Evolutionary conservation across 2,888 invertebrate species (phyloP).

Genomic region (Agapetus fuscipes): DNA sequence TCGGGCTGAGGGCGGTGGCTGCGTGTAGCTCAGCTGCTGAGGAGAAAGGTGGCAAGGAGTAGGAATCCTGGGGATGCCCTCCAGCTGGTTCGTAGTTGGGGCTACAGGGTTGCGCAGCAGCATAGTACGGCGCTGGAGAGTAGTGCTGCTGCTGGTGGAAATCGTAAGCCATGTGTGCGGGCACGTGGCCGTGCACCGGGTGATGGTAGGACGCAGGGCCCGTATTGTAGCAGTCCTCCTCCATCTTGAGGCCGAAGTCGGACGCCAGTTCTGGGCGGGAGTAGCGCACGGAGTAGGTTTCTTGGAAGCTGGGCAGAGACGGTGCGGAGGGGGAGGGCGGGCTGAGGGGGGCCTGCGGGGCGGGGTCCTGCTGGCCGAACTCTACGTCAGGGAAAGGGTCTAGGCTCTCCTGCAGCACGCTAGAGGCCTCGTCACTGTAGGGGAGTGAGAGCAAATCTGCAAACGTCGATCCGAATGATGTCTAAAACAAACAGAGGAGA

Average conservation of each 20-base stretch:
- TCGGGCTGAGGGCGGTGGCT: slow-evolving; percentile 50
- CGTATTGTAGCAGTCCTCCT: slow-evolving; percentile 70
- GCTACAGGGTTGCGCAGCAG: slow-evolving; percentile 49
- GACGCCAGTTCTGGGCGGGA: slow-evolving; percentile 51
- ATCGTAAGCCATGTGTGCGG: slow-evolving; percentile 48
- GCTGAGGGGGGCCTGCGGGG: slow-evolving; percentile 34
- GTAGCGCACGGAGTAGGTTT: slow-evolving; percentile 74
- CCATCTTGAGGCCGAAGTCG: slow-evolving; percentile 67
- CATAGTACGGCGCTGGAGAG: slow-evolving; percentile 47
- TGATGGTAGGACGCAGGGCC: slow-evolving; percentile 41
- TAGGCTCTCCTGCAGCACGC: slow-evolving; percentile 60
- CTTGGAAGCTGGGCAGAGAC: slow-evolving; percentile 78
- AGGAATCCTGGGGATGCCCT: slow-evolving; percentile 50
- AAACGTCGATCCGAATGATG: slow-evolving; percentile 70
- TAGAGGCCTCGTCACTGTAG: slow-evolving; percentile 62
- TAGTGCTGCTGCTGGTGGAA: slow-evolving; percentile 49
- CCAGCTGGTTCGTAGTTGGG: slow-evolving; percentile 36
- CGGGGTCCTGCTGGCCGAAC: slow-evolving; percentile 31
- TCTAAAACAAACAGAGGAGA: slow-evolving; percentile 44
- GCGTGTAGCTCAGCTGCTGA: slow-evolving; percentile 61
- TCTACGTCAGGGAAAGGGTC: slow-evolving; percentile 66
- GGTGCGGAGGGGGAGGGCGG: slow-evolving; percentile 39
- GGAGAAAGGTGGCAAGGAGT: slow-evolving; percentile 61
- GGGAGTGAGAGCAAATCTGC: slow-evolving; percentile 67
- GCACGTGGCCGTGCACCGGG: slow-evolving; percentile 43